Evolutionary conservation across 2,888 invertebrate genomes (phyloP).

Genomic region (Ceraclea dissimilis): DNA sequence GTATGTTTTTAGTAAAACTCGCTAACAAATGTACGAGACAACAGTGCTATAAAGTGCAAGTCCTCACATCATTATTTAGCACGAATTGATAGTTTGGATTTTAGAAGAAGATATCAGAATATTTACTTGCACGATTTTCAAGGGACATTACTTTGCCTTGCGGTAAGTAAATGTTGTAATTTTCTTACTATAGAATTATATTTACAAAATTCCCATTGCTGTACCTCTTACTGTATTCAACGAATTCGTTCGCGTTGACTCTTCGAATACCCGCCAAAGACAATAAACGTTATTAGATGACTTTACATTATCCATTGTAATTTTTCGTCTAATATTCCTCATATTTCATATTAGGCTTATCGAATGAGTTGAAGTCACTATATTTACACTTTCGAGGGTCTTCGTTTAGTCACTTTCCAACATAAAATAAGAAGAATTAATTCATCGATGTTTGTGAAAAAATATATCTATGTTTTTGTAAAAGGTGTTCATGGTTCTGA

Average conservation of each 20-base stretch:
- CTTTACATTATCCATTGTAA: not conserved
- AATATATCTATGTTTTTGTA: too few species aligned
- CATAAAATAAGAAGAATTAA: too few species aligned
- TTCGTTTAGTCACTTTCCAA: too few species aligned
- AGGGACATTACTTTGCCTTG: not conserved
- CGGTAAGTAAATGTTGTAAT: not conserved
- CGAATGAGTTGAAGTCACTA: too few species aligned
- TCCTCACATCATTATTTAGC: not conserved
- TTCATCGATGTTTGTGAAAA: too few species aligned
- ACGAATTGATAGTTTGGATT: not conserved
- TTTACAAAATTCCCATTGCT: not conserved
- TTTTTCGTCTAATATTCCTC: not conserved
- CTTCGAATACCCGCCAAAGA: not conserved
- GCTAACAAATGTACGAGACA: too few species aligned
- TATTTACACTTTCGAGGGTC: too few species aligned
- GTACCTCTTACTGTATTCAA: conserved; percentile 1
- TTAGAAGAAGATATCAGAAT: not conserved
- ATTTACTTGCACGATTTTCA: not conserved
- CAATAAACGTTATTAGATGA: not conserved
- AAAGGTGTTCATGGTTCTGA: not conserved
- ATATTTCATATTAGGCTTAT: too few species aligned
- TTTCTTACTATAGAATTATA: not conserved
- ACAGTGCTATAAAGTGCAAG: too few species aligned
- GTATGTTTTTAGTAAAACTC: too few species aligned
- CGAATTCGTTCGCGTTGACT: not conserved